Base-by-base conservation (phyloP, 23 tunicate species). In the Aplidium turbinatum region DNA sequence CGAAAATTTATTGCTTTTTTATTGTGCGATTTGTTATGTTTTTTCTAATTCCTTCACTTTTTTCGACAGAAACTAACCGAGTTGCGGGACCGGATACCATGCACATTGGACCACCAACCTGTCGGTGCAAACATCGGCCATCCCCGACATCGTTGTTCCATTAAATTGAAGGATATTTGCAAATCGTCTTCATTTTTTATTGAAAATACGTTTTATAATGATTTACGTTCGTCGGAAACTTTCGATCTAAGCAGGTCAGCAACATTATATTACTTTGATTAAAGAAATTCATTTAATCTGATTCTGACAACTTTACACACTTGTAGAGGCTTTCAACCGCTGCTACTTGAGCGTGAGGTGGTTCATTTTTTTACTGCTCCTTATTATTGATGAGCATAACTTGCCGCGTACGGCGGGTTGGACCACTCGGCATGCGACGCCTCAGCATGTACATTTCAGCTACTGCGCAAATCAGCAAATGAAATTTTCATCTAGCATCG, bases 151-250 rank as follows among this genome's bases (percentile, higher is more conserved):
- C 77, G 77, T 1, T 21, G 35, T 31, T 72, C 60, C 40, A 67
- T 68, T n/a, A 77, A 24, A 23, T 67, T 89, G n/a, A 91, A 91
- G 35, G 87, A 84, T 32, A 30, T 84, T 47, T 84, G 73, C 28
- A 76, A 78, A 24, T 77, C 91, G 13, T 76, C 84, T 0, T 84
- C 55, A 28, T 84, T 91, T 45, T 91, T 47, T 31, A 84, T 91
- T 57, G 86, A 91, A 78, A 81, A 84, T 24, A 91, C 82, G 11
- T 84, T 91, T 67, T 91, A 79, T 67, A 78, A 81, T 72, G 97
- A 91, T 58, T 55, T 56, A 38, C 75, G 96, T 1, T 19, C 51
- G 25, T 57, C 86, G 9, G 33, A 56, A 22, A 62, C 69, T 66
- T 25, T 73, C 42, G 95, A 87, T 39, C 72, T 87, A 2, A 71